These are phyloP conservation scores for Dichetophora obliterata DNA, from an alignment of 2,888 invertebrate genomes.

Conservation along the genomic window DNA sequence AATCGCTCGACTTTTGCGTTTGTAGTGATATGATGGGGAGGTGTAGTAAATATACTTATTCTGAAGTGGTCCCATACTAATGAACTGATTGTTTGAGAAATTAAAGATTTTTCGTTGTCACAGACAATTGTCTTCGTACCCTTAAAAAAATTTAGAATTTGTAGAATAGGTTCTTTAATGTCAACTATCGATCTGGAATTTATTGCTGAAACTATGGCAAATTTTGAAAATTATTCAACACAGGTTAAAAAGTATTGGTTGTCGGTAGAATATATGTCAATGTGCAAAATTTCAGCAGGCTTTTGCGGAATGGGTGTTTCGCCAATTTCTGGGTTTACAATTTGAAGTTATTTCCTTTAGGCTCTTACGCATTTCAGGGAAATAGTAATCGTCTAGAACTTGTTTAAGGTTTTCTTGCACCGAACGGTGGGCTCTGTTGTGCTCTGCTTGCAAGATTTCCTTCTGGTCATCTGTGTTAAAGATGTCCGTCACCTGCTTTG, in stretches of 20 bases:
- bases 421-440: no score
- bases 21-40: neutral
- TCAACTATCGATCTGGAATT: conserved; percentile 34
- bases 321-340: no score
- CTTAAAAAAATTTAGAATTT: conserved; percentile 33
- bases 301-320: neutral
- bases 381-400: no score
- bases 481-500: no score
- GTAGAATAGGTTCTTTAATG: conserved; percentile 20
- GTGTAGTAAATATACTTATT: conserved; percentile 32
- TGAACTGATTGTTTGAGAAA: conserved; percentile 22
- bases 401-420: no score
- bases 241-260: neutral
- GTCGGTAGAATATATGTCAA: neutral
- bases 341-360: no score
- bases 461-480: no score
- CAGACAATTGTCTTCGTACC: conserved; percentile 22
- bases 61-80: conserved; percentile 30
- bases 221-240: conserved; percentile 19
- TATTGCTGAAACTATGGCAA: conserved; percentile 25
- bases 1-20: conserved; percentile 29
- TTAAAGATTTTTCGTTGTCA: conserved; percentile 41
- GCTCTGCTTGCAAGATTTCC: no score
- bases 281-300: neutral
- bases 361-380: no score